phyloP scores from a whole-genome alignment of 2,113 vertebrate species.

The Candoia aspera region DNA sequence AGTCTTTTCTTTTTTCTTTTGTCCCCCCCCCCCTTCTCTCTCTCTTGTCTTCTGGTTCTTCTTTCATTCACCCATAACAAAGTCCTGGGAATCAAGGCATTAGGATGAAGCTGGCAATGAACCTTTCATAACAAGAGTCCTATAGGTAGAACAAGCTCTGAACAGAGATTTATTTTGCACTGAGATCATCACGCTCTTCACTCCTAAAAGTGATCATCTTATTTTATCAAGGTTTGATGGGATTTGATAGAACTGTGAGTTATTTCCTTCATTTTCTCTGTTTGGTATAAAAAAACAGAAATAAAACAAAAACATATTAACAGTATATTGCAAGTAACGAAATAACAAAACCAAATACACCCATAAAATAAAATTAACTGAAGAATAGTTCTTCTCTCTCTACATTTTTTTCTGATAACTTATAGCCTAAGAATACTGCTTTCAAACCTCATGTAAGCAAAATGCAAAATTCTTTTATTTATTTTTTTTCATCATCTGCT shows the following conservation, averaged over 20 bases:
- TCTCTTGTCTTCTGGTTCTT: neutral
- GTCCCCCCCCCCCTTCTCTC: neutral
- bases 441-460: neutral
- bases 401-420: neutral
- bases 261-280: neutral
- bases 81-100: neutral
- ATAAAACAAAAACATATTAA: neutral
- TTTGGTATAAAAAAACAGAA: neutral
- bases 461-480: too few species aligned
- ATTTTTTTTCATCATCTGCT: too few species aligned
- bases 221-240: neutral
- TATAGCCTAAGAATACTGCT: neutral
- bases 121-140: neutral
- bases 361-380: neutral
- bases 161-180: neutral
- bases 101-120: neutral
- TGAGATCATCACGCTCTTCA: neutral
- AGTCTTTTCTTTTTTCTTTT: neutral
- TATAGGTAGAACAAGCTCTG: neutral
- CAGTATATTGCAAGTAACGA: neutral
- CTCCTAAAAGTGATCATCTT: neutral
- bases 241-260: neutral
- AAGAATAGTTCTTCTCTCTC: neutral
- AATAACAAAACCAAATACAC: neutral
- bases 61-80: neutral